These are phyloP conservation scores for Lycaon pictus DNA, from an alignment of 2,113 vertebrate species.

Conservation along the genomic window DNA sequence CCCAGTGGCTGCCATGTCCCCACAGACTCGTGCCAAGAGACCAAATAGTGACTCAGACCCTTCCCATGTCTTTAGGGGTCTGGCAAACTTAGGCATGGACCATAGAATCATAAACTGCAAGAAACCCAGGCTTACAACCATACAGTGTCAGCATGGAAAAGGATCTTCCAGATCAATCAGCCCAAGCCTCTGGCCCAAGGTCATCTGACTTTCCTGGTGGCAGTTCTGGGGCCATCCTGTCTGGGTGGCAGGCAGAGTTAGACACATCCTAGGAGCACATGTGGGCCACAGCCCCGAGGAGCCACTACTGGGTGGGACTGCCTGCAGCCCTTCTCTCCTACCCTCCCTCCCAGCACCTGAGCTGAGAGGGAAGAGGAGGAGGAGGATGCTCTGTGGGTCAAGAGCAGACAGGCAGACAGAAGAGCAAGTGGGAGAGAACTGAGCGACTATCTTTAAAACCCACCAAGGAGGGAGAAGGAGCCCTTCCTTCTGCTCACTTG, in stretches of 20 bases:
- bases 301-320: accelerated
- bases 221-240: background rate
- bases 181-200: background rate
- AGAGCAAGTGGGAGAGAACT: background rate
- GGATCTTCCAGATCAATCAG: background rate
- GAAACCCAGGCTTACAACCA: background rate
- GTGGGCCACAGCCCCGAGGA: background rate
- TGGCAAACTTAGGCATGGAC: background rate
- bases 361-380: background rate
- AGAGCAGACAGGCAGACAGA: background rate
- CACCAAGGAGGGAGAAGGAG: accelerated
- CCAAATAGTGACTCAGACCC: too few relatives aligned
- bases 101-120: background rate
- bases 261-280: background rate
- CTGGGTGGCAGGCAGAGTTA: background rate
- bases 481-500: too few relatives aligned
- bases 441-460: background rate
- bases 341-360: background rate
- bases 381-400: background rate
- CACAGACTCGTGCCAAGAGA: background rate
- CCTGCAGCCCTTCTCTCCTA: background rate
- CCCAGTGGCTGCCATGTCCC: background rate
- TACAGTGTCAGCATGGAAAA: accelerated
- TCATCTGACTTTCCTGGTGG: background rate
- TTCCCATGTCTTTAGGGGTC: background rate